Evolutionary conservation across 35 echinoderm and acorn worm species (phyloP).

Genomic region (Lytechinus pictus): DNA sequence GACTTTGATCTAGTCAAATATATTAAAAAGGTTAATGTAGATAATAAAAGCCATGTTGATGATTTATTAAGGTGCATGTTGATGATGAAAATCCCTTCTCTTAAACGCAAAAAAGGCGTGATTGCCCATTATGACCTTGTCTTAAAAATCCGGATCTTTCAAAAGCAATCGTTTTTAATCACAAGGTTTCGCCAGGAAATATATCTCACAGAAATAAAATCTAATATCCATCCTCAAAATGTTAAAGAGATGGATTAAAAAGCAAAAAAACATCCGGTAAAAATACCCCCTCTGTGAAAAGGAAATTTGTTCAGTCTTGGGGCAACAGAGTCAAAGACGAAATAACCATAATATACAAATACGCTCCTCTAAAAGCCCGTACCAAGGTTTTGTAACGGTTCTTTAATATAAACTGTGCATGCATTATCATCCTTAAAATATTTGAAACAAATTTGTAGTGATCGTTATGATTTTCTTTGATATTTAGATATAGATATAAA

Average conservation of each 20-base stretch:
- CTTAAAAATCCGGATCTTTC: not conserved
- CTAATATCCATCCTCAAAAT: not conserved
- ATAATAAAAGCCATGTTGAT: not conserved
- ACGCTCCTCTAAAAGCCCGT: too few species aligned
- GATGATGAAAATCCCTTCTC: not conserved
- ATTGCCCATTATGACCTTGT: not conserved
- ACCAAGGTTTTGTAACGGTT: too few species aligned
- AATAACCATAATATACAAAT: not conserved
- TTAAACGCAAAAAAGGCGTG: not conserved
- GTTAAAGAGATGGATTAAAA: not conserved
- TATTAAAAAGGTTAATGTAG: too few species aligned
- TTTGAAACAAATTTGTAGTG: too few species aligned
- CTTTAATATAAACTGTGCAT: not conserved
- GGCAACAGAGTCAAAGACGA: not conserved
- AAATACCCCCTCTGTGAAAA: not conserved
- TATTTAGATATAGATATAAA: too few species aligned
- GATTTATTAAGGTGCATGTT: not conserved
- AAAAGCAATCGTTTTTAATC: not conserved
- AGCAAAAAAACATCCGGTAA: not conserved
- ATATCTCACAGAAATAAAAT: not conserved
- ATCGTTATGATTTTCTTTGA: too few species aligned
- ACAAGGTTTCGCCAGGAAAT: not conserved
- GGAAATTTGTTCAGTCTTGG: not conserved
- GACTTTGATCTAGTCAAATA: too few species aligned
- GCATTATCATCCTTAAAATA: too few species aligned